Evolutionary conservation across 2,888 invertebrate genomes (phyloP).

Genomic region (Quadroppia sp.): DNA sequence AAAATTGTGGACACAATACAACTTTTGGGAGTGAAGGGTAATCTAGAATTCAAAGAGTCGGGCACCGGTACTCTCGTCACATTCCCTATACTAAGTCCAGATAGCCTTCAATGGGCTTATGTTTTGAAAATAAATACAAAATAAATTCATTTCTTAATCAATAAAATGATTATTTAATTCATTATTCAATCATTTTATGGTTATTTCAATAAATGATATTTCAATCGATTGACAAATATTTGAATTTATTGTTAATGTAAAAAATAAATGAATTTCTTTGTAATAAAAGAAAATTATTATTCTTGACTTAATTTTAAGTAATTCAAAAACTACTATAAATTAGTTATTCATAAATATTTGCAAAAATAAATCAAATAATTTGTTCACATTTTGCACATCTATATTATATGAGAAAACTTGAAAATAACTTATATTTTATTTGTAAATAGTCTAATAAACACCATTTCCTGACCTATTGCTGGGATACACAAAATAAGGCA

Average conservation of each 20-base stretch:
- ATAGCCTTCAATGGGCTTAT: slow-evolving; percentile 43
- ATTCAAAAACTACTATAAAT: too few species aligned
- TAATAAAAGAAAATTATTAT: too few species aligned
- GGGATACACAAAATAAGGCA: background rate
- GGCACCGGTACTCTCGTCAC: slow-evolving; percentile 12
- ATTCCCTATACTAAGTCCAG: slow-evolving; percentile 43
- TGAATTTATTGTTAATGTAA: too few species aligned
- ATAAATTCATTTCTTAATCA: background rate
- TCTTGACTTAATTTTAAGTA: too few species aligned
- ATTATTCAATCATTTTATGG: background rate
- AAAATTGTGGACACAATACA: slow-evolving; percentile 27
- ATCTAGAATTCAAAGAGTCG: slow-evolving; percentile 17
- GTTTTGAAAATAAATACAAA: slow-evolving; percentile 43
- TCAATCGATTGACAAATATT: too few species aligned
- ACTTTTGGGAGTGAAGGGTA: slow-evolving; percentile 12
- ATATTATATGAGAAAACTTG: too few species aligned
- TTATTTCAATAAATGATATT: background rate
- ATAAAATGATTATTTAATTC: background rate
- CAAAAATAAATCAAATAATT: too few species aligned
- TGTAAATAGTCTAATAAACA: too few species aligned
- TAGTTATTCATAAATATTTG: too few species aligned
- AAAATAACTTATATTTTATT: too few species aligned
- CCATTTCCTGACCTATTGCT: background rate
- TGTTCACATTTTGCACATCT: too few species aligned
- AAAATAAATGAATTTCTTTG: too few species aligned